Base-by-base conservation (phyloP, 2,113 vertebrate genomes). In the Neofelis nebulosa region DNA sequence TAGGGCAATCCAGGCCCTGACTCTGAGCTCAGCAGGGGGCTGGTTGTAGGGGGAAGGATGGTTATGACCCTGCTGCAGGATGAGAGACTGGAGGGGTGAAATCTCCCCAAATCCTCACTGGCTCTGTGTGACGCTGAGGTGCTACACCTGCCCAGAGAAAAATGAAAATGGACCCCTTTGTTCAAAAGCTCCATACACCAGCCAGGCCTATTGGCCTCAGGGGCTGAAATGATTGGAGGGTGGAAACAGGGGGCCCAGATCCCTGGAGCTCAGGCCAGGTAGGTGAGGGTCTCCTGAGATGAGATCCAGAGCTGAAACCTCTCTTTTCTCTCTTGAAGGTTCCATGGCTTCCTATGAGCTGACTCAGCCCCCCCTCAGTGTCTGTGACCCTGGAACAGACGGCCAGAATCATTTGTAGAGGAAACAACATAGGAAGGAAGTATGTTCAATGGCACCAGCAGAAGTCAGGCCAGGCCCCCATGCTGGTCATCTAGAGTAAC, bases 301-400 rank as follows among this genome's bases (percentile, higher is more conserved):
- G 33, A 3, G 2, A 2, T 21, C 73, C 29, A 0, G 4, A n/a
- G 7, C 16, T 19, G 33, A 18, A n/a, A 69, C 7, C 41, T 45
- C 41, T 1, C 66, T 19, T 13, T 55, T 19, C 45, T 57, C 9
- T 25, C 3, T n/a, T 71, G 2, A 9, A 94, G 81, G 78, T 3
- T 61, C n/a, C 0, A 18, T 87, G 13, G 9, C 66, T 29, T 71
- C 74, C 57, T 91, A 78, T 29, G 65, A 27, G 0, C 0, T 98
- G 87, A 96, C 7, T 7, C 97, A 98, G 71, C 31, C 73, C 0
- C 0, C 0, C 66, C 2, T n/a, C 23, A 0, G 0, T 85, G 31
- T 71, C 65, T 0, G 52, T 7, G 19, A 7, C 25, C 0, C 16
- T 0, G 0, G 55, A 21, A 73, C 0, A 71, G 0, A 74, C 4